Base-by-base conservation (phyloP, 1,140 invertebrate species). In the Danaus melanippus region DNA sequence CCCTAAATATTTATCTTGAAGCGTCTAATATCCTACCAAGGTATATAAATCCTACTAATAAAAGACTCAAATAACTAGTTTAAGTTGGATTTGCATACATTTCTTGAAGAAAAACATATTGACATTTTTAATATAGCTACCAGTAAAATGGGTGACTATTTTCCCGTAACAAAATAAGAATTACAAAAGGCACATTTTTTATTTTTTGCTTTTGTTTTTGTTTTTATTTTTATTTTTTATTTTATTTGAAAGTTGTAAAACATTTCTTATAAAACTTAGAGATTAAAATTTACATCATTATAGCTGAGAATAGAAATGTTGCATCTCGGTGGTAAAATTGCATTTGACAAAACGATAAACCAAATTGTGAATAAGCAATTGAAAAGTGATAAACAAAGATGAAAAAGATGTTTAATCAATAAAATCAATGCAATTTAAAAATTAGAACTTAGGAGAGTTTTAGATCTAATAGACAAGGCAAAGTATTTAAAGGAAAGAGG, bases 61-160 rank as follows among this genome's bases (percentile, higher is more conserved):
- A 66, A 52, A n/a, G n/a, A n/a, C n/a, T n/a, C n/a, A n/a, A n/a
- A 61, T 62, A 42, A 59, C 66, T 68, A 50, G 11, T 58, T 1
- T 11, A 62, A 0, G 68, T 62, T 40, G 68, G 62, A 42, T 11
- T 52, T 11, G 46, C 21, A n/a, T n/a, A n/a, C n/a, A n/a, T n/a
- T n/a, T n/a, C n/a, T n/a, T n/a, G n/a, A n/a, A n/a, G n/a, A 71
- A 54, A 62, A 71, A 43, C 58, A 67, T 46, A 41, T 57, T 45
- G 60, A 62, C 32, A 70, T 63, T 50, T 40, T 65, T 12, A 62
- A 60, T 10, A 62, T 56, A n/a, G 71, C 66, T 12, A 11, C 32
- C 10, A 62, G 2, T 15, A 72, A 64, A 56, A 44, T 69, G 1
- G 40, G 69, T 43, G 41, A 52, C 4, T 71, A 71, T 40, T 74